Evolutionary conservation across 2,797 vertebrate genomes (phyloP), one percentile per base, ranked within the genome.

Genomic region (Astyanax mexicanus): DNA sequence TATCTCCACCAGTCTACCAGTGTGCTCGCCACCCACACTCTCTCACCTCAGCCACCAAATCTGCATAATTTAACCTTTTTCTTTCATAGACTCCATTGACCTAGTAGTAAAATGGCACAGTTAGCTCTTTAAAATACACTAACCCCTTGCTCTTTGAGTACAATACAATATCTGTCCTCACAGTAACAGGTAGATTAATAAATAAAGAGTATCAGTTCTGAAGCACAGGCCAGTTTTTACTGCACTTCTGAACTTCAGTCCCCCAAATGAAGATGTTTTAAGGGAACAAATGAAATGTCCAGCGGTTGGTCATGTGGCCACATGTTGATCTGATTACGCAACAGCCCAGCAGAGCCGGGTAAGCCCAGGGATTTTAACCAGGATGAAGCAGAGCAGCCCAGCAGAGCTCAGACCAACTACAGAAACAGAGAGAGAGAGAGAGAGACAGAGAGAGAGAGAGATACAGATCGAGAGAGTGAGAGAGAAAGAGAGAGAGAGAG

Each of bases 271-370:
- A n/a, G 32, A 71, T 72, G 47, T 57, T 44, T 23, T 40, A 45
- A n/a, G 12, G 42, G 60, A 66, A 66, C 21, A 49, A 70, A 69
- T 68, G 72, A 49, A 19, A 45, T 49, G 6, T 35, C 57, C 57
- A 61, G n/a, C 49, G 71, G 17, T 25, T 23, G 7, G 47, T 29
- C 61, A 72, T 71, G 60, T 78, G 51, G 64, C 44, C 52, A 57
- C 38, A 54, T 10, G 75, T 37, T 61, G 65, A 71, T 73, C 75
- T 71, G 78, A 72, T 83, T 83, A 78, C 37, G 62, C 70, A 75
- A 80, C 17, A 40, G 42, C 23, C 49, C 8, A 12, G 45, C 27
- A 45, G 32, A 10, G 21, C 58, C n/a, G 54, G 44, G 55, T 69
- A 75, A 80, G 45, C 58, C 72, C 25, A 66, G 54, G 65, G 66